A percentile compares a stretch with the other conserved stretches of the same genome.
Evolutionary conservation across 2,888 invertebrate species (phyloP).

Genomic region (Antheraea yamamai): DNA sequence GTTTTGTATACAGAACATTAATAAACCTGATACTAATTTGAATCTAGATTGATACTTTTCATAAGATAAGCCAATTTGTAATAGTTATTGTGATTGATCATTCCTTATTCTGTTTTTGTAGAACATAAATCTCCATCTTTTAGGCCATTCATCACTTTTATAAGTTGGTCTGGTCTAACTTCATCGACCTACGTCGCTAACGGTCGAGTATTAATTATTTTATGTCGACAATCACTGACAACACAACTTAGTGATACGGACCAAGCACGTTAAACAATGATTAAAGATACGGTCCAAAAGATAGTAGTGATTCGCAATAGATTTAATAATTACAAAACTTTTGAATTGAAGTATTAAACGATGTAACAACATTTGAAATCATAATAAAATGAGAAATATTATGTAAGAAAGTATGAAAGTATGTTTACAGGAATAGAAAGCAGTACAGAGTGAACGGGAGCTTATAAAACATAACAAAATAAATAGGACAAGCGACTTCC

Average conservation of each 20-base stretch:
- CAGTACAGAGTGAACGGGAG: not conserved
- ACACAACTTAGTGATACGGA: not conserved
- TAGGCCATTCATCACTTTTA: not conserved
- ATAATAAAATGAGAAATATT: not conserved
- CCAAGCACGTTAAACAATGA: not conserved
- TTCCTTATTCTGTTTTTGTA: not conserved
- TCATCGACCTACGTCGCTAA: too few species aligned
- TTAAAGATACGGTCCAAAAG: too few species aligned
- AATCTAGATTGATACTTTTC: not conserved
- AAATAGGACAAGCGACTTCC: constrained; percentile 10
- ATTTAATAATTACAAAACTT: not conserved
- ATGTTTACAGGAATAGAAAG: not conserved
- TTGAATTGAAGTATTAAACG: not conserved
- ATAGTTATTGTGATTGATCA: not conserved
- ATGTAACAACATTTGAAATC: not conserved
- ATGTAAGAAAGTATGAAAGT: not conserved
- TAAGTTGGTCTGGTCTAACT: not conserved
- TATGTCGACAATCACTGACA: not conserved
- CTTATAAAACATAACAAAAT: constrained; percentile 1
- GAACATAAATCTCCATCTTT: not conserved
- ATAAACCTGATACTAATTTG: not conserved
- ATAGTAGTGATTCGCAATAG: too few species aligned
- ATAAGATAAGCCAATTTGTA: not conserved
- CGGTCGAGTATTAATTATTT: not conserved
- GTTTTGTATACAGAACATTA: not conserved